These are phyloP conservation scores for Betta splendens DNA, from an alignment of 2,797 vertebrate genomes.

Conservation along the genomic window DNA sequence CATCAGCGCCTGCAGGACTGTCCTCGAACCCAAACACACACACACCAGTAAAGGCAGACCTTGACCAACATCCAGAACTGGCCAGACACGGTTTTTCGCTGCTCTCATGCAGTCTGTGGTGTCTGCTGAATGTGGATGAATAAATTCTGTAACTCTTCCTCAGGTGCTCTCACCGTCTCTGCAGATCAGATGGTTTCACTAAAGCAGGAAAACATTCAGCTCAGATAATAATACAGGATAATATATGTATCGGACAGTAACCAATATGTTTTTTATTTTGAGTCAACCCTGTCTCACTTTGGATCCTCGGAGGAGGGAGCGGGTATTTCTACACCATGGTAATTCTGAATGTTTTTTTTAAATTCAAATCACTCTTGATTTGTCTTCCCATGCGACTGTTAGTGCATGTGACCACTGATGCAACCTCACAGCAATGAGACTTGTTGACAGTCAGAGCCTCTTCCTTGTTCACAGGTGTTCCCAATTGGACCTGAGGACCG, in stretches of 20 bases:
- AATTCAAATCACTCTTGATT: not conserved
- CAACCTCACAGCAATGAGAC: constrained; percentile 30
- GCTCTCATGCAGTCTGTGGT: not conserved
- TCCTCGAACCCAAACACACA: constrained; percentile 21
- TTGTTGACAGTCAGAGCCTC: not conserved
- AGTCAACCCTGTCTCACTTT: not conserved
- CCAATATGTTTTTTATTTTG: no score
- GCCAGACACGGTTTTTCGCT: not conserved
- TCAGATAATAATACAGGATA: not conserved
- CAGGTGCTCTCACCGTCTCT: not conserved
- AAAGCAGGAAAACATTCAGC: not conserved
- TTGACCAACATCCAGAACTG: constrained; percentile 7
- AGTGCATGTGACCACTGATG: constrained; percentile 37
- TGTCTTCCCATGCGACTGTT: constrained; percentile 8
- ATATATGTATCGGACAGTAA: no score
- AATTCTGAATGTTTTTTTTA: not conserved
- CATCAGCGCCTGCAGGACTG: constrained; percentile 38
- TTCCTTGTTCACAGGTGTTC: not conserved
- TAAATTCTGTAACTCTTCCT: not conserved
- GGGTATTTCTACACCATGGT: no score
- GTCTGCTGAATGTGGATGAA: not conserved
- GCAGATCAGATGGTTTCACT: not conserved
- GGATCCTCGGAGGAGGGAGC: no score
- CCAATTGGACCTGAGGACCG: not conserved
- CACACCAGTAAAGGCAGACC: not conserved